phyloP scores from a whole-genome alignment of 37 sponge, comb jelly and placozoan species.

The Hexactinellida sp. region DNA sequence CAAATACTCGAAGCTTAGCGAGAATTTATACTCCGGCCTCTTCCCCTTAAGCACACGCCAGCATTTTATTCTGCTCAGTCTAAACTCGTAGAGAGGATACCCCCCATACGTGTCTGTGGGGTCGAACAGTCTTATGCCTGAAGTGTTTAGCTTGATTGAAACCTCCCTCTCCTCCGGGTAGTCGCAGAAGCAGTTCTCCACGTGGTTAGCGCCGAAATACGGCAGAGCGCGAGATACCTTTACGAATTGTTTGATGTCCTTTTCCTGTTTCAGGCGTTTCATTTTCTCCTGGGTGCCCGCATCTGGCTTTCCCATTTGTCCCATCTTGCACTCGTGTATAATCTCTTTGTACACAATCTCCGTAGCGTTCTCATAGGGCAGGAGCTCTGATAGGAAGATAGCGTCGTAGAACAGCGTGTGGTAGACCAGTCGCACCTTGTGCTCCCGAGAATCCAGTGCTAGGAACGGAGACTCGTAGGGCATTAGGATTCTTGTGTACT shows the following conservation, averaged over 20 bases:
- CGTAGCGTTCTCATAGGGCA: neutral
- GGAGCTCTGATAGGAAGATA: neutral
- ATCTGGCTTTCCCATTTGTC: neutral
- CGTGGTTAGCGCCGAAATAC: neutral
- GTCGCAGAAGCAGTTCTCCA: neutral
- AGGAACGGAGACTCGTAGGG: neutral
- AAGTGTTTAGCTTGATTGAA: neutral
- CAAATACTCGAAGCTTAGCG: neutral
- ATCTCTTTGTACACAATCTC: neutral
- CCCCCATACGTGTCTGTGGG: neutral
- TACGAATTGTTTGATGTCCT: neutral
- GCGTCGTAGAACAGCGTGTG: conserved; percentile 7
- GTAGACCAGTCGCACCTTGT: neutral
- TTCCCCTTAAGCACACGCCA: neutral
- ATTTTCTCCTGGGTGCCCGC: conserved; percentile 5
- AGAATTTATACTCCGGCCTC: neutral
- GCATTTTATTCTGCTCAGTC: neutral
- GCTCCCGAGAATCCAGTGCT: neutral
- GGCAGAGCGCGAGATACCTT: conserved; percentile 1
- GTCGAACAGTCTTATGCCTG: neutral
- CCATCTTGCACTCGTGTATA: neutral
- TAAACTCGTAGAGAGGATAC: neutral
- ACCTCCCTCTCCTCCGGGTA: neutral
- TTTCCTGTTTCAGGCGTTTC: neutral
- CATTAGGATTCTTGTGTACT: neutral